Evolutionary conservation across 2,797 vertebrate species (phyloP), one percentile per base, ranked within the genome.

Genomic region (Molossus molossus): DNA sequence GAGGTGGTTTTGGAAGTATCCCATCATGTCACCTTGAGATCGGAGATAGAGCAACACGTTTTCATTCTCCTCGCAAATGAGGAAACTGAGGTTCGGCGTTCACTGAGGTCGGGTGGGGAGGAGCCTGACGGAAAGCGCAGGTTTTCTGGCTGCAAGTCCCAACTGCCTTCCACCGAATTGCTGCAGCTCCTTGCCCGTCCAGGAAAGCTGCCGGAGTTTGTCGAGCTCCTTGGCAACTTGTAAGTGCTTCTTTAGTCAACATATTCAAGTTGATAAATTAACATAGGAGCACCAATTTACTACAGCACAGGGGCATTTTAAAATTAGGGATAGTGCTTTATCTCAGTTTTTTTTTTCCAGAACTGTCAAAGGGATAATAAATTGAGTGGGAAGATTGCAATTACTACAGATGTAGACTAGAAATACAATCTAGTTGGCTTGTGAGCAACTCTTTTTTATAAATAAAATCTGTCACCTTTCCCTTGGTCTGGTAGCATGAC

Each of bases 161-260:
- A 27, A 77, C 55, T 62, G 60, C 55, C 14, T 60, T 57, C 58
- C 25, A 3, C 9, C 76, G 50, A 40, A 58, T 12, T 62, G 91
- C 76, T 13, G 60, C 53, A 86, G 60, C 18, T 3, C 55, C 64
- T 80, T 23, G n/a, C 50, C n/a, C 48, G n/a, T 73, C 55, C 89
- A 69, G 40, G 64, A 88, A 57, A 92, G 64, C 17, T 18, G n/a
- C 33, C 57, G 23, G n/a, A 40, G 27, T 79, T 65, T 58, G 67
- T 72, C 65, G 50, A 15, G 40, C 64, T 48, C 33, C 33, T 85
- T 73, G 45, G 58, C 45, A 70, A 64, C 57, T 69, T n/a, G 64
- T 87, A 81, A 95, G 69, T n/a, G 10, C 18, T 95, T 87, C 58
- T 70, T 53, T 92, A 69, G 64, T 90, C 57, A 25, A 45, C 20